phyloP scores from a whole-genome alignment of 2,113 vertebrate species.

The Eclectus roratus region DNA sequence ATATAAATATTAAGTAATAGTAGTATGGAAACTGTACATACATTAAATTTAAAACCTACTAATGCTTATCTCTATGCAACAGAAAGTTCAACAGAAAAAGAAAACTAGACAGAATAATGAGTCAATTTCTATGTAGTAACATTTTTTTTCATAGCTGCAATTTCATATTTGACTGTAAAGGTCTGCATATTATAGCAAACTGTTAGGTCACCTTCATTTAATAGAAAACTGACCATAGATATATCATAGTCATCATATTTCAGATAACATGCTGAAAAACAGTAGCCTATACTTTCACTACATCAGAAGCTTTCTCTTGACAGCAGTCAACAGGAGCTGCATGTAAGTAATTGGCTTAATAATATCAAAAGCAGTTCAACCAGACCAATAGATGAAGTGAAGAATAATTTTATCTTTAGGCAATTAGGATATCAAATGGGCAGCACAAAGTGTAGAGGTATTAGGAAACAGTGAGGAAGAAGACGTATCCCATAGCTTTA shows the following conservation, averaged over 20 bases:
- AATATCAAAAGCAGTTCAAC: neutral
- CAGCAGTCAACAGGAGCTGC: neutral
- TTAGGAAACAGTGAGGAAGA: neutral
- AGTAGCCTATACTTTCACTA: neutral
- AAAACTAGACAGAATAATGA: neutral
- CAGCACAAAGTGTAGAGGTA: neutral
- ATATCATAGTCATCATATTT: neutral
- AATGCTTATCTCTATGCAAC: neutral
- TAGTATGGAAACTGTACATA: neutral
- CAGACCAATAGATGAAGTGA: neutral
- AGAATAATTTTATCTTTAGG: neutral
- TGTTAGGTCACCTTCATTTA: neutral
- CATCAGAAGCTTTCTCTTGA: neutral
- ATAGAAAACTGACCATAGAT: neutral
- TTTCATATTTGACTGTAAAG: neutral
- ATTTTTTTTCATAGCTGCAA: neutral
- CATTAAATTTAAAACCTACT: neutral
- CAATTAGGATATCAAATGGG: neutral
- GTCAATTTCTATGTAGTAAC: neutral
- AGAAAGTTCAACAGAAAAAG: neutral
- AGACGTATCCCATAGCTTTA: neutral
- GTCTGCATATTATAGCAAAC: neutral
- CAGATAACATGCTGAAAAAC: neutral
- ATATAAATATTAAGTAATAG: neutral
- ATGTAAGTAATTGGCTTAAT: constrained; percentile 2